These are phyloP conservation scores for Ariopsis seemanni DNA, from an alignment of 2,113 vertebrate genomes.

Conservation along the genomic window DNA sequence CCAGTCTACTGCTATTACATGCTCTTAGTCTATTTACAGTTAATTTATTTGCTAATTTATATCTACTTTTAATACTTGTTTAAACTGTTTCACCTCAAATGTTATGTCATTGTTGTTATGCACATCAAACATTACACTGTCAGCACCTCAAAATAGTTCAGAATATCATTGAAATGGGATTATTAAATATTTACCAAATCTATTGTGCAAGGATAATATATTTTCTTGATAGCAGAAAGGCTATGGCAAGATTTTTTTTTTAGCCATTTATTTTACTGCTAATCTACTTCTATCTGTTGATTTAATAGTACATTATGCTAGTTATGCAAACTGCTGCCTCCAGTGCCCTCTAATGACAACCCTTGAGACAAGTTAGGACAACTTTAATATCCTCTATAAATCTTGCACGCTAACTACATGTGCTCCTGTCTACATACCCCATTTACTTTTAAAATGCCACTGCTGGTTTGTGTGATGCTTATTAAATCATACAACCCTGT, in stretches of 20 bases:
- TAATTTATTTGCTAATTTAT: neutral
- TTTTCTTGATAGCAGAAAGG: neutral
- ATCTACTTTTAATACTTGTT: neutral
- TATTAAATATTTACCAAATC: neutral
- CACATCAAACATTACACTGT: neutral
- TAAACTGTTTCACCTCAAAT: neutral
- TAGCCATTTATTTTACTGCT: constrained; percentile 18
- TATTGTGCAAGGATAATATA: neutral
- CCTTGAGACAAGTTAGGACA: constrained; percentile 58
- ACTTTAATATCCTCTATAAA: constrained; percentile 62
- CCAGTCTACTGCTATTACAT: too few species aligned
- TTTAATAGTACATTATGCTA: constrained; percentile 46
- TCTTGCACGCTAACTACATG: constrained; percentile 43
- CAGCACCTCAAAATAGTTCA: neutral
- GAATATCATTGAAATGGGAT: neutral
- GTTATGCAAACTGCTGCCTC: constrained; percentile 31
- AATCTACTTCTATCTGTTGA: constrained; percentile 45
- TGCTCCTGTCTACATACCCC: neutral
- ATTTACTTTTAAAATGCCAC: constrained; percentile 36
- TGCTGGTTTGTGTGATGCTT: constrained; percentile 45
- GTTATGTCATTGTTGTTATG: neutral
- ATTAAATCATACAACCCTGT: neutral
- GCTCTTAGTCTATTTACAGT: constrained; percentile 3
- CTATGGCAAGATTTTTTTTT: constrained; percentile 11
- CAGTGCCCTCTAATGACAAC: constrained; percentile 59